Evolutionary conservation across 2,113 vertebrate species (phyloP), one percentile per base, ranked within the genome.

Genomic region (Ailurus styani): DNA sequence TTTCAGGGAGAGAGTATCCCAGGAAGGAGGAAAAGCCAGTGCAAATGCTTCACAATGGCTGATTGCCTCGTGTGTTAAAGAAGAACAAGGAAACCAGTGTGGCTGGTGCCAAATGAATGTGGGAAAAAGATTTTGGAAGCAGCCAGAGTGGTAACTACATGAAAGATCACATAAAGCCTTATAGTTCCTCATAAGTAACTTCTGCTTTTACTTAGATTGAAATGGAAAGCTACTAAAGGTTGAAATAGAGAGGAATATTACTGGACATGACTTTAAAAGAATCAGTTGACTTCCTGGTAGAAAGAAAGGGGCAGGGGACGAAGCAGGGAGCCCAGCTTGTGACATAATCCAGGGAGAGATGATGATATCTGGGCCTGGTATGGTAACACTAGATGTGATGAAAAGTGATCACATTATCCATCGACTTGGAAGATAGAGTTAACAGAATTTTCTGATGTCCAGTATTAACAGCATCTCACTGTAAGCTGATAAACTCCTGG

Each of bases 381-480:
- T 52, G 5, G n/a, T 57, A 21, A 81, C 9, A 52, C 18, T 7
- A 97, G 25, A 54, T 31, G 8, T 18, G n/a, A 85, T n/a, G 7
- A 79, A 72, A 78, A 42, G 31, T 40, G 34, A 6, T 29, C 14
- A 75, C 5, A n/a, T 68, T 66, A 57, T 40, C 52, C 82, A 62
- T 42, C 11, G 34, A 85, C 13, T 68, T 82, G 72, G 47, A 64
- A 95, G 90, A 75, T 18, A 75, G 14, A 42, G 60, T 64, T 50
- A 52, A 62, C 14, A 62, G 20, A 87, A 82, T 86, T 66, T 89
- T 93, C 73, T 89, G n/a, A 90, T 90, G 18, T 87, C 92, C 77
- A 77, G 6, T 27, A 62, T 64, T 50, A 90, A 82, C 7, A 91
- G 13, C 47, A 14, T 72, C 5, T 93, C 45, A 29, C 54, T 68